These are phyloP conservation scores for Branchinecta lindahli DNA, from an alignment of 1,140 invertebrate genomes.

Conservation along the genomic window DNA sequence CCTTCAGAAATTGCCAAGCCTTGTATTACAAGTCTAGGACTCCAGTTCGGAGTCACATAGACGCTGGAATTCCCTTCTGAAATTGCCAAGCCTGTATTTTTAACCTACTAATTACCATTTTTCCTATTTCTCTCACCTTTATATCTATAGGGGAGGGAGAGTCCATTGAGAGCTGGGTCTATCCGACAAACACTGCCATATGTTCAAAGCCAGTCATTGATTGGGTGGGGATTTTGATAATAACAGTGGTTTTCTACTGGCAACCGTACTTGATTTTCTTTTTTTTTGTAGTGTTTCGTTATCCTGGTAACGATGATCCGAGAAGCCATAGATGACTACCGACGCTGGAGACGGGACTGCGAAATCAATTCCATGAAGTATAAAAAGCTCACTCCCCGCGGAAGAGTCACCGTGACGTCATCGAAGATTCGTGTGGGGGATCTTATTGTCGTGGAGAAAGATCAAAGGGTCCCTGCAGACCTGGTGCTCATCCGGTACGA, in stretches of 20 bases:
- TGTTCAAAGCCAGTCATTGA: no score
- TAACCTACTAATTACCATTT: no score
- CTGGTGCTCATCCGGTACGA: constrained; percentile 42
- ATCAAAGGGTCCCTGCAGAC: constrained; percentile 92
- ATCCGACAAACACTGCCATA: no score
- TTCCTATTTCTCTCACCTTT: no score
- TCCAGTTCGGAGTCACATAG: no score
- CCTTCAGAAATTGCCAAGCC: no score
- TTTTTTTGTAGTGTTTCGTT: constrained; percentile 63
- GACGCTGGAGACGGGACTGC: constrained; percentile 75
- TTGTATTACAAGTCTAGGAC: no score
- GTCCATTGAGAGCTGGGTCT: no score
- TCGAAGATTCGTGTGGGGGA: constrained; percentile 46
- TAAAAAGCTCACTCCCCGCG: constrained; percentile 44
- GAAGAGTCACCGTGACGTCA: constrained; percentile 39
- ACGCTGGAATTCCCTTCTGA: no score
- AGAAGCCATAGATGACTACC: constrained; percentile 90
- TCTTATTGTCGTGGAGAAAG: constrained; percentile 64
- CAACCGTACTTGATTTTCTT: constrained; percentile 19
- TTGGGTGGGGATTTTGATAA: no score
- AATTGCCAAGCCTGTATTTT: no score
- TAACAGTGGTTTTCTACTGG: constrained; percentile 14
- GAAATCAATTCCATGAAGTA: constrained; percentile 88
- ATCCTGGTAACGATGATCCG: constrained; percentile 85
- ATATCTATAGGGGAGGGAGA: no score